phyloP scores from a whole-genome alignment of 1,140 invertebrate species.

The Meloidogyne floridensis region DNA sequence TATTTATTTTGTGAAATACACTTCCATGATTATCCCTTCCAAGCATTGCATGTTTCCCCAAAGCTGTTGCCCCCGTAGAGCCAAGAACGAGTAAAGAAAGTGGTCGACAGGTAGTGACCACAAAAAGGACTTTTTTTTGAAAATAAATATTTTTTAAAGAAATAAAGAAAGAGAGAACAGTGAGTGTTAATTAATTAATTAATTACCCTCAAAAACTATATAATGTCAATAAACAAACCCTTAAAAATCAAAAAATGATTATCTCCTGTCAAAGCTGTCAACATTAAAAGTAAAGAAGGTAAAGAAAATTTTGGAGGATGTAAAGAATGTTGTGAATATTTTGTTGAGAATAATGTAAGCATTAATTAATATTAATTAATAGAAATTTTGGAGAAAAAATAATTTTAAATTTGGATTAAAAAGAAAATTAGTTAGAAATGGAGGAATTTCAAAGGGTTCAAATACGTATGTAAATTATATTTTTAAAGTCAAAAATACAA shows the following conservation, averaged over 20 bases:
- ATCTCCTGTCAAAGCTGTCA: constrained; percentile 1
- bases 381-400: no score
- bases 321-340: not conserved
- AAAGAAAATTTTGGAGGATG: not conserved
- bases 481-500: no score
- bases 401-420: no score
- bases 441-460: no score
- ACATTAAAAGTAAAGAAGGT: constrained; percentile 6
- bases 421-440: no score
- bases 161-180: no score
- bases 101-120: not conserved
- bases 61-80: not conserved
- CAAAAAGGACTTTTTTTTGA: not conserved
- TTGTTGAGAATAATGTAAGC: not conserved
- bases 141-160: no score
- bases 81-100: constrained; percentile 6
- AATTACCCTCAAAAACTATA: no score
- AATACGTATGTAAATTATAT: no score
- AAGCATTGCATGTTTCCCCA: constrained; percentile 1
- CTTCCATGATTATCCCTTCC: not conserved
- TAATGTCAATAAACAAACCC: not conserved
- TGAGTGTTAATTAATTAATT: no score
- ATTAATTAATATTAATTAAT: not conserved
- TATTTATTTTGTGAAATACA: not conserved
- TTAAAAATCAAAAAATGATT: not conserved